phyloP scores from a whole-genome alignment of 1,140 invertebrate genomes.

The Philopotamus ludificatus region DNA sequence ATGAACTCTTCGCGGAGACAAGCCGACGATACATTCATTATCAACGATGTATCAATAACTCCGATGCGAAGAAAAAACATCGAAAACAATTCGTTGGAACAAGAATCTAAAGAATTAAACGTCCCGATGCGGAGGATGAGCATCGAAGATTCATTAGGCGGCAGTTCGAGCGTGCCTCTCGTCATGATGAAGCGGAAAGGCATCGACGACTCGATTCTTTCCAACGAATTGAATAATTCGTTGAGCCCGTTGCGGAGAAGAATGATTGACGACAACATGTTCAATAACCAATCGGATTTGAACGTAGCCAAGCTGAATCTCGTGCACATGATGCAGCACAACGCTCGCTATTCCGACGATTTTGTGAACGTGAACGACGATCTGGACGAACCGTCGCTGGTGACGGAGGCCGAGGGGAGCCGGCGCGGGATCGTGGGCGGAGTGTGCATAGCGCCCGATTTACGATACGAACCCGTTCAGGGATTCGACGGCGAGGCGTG shows the following conservation, averaged over 20 bases:
- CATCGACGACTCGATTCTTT: slow-evolving; percentile 28
- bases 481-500: slow-evolving; percentile 38
- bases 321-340: slow-evolving; percentile 23
- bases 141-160: slow-evolving; percentile 10
- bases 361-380: slow-evolving; percentile 19
- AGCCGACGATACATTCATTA: slow-evolving; percentile 20
- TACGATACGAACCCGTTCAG: slow-evolving; percentile 51
- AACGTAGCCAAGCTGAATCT: slow-evolving; percentile 17
- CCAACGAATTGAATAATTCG: slow-evolving; percentile 14
- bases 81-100: slow-evolving; percentile 8
- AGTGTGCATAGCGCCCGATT: slow-evolving; percentile 50
- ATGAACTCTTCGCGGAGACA: slow-evolving; percentile 5
- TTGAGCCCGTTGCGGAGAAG: slow-evolving; percentile 21
- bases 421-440: slow-evolving; percentile 37
- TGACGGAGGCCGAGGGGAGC: slow-evolving; percentile 18
- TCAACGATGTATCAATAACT: slow-evolving; percentile 1
- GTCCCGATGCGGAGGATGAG: slow-evolving; percentile 7
- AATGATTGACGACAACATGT: slow-evolving; percentile 2
- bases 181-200: slow-evolving; percentile 22
- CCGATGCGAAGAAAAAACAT: slow-evolving; percentile 13
- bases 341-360: slow-evolving; percentile 20
- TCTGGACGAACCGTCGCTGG: slow-evolving; percentile 9
- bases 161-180: slow-evolving; percentile 12
- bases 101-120: slow-evolving; percentile 14
- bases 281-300: slow-evolving; percentile 3